Base-by-base conservation (phyloP, 2,888 invertebrate genomes). In the Geotrupes spiniger region DNA sequence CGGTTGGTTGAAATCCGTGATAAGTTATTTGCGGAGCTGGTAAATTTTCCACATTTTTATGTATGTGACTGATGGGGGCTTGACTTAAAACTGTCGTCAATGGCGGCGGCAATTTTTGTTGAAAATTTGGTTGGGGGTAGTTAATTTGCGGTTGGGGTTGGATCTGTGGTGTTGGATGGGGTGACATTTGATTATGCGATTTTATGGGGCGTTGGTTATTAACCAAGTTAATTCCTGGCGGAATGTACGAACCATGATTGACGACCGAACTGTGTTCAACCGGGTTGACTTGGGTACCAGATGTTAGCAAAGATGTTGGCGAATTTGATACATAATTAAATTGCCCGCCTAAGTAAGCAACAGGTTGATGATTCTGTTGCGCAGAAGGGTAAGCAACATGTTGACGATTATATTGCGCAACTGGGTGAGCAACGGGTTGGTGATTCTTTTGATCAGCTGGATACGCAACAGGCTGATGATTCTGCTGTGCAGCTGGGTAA, bases 261-360 rank as follows among this genome's bases (percentile, higher is more conserved):
- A 57, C 49, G 5, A 53, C 45, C 2, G 53, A 45, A 16, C 57
- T 49, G 39, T 55, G 57, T 16, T 55, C 54, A 6, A 57, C 53
- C 1, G 57, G 57, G n/a, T 49, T 36, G n/a, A 45, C 50, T 4
- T 45, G 36, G 4, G 50, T 42, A 3, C 36, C 36, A 9, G 45
- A 33, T 8, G 50, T 25, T 11, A 41, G 11, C n/a, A n/a, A n/a
- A n/a, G n/a, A n/a, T n/a, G n/a, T n/a, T n/a, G n/a, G n/a, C n/a
- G n/a, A n/a, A n/a, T n/a, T n/a, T n/a, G n/a, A n/a, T n/a, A n/a
- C n/a, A n/a, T n/a, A n/a, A n/a, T n/a, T n/a, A n/a, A n/a, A n/a
- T n/a, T n/a, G n/a, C n/a, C n/a, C n/a, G n/a, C n/a, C n/a, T n/a
- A n/a, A n/a, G n/a, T n/a, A n/a, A n/a, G n/a, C n/a, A n/a, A n/a